Evolutionary conservation across 2,113 vertebrate genomes (phyloP).

Genomic region (Cinclus cinclus): DNA sequence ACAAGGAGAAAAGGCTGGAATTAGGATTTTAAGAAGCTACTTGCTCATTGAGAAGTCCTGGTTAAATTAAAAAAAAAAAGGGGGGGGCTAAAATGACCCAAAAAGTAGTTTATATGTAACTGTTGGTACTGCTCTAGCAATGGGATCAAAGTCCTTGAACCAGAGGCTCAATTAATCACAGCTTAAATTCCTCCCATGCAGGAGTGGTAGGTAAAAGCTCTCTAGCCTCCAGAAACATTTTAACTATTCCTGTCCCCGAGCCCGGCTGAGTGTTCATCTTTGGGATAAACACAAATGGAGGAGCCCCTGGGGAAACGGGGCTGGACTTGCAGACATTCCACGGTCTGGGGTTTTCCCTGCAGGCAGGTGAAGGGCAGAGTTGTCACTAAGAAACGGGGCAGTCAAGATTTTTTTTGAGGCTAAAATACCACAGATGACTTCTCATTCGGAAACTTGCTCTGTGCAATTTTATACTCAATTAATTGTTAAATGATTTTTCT

Average conservation of each 20-base stretch:
- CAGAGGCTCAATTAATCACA: background rate
- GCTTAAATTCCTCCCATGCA: background rate
- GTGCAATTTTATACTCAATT: background rate
- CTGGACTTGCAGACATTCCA: background rate
- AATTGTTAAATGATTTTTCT: background rate
- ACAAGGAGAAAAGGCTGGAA: background rate
- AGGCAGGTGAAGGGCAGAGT: background rate
- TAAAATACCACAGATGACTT: background rate
- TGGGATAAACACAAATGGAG: background rate
- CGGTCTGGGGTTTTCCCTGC: background rate
- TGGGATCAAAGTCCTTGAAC: background rate
- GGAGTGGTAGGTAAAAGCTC: slow-evolving; percentile 1
- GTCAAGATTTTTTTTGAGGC: background rate
- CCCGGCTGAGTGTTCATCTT: background rate
- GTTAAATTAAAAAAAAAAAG: background rate
- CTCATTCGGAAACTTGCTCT: background rate
- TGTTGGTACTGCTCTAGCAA: background rate
- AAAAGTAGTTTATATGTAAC: background rate
- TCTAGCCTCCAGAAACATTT: background rate
- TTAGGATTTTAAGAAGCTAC: background rate
- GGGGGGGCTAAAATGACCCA: background rate
- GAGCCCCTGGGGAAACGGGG: accelerated
- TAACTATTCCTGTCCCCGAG: background rate
- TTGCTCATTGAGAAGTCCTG: background rate
- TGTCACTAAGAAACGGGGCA: background rate